These are phyloP conservation scores for Colossoma macropomum DNA, from an alignment of 2,113 vertebrate genomes.

Conservation along the genomic window DNA sequence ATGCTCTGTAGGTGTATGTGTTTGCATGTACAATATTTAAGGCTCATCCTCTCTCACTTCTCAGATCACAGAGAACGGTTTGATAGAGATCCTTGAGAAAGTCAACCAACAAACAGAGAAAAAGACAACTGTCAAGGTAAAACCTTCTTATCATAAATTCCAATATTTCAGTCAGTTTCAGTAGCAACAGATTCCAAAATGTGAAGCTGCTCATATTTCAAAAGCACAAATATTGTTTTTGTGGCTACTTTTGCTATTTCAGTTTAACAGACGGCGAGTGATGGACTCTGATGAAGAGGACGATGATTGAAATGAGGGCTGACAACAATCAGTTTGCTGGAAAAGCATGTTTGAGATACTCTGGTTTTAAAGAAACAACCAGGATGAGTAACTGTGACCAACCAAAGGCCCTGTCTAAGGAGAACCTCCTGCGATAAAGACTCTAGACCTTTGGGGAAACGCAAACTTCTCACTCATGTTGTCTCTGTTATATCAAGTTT, in stretches of 20 bases:
- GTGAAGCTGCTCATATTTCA: background rate
- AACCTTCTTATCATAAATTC: conserved; percentile 5
- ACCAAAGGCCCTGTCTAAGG: conserved; percentile 20
- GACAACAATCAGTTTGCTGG: conserved; percentile 35
- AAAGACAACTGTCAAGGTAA: conserved; percentile 95
- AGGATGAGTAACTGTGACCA: background rate
- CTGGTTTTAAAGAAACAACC: conserved; percentile 58
- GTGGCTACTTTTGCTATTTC: conserved; percentile 38
- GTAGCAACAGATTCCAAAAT: background rate
- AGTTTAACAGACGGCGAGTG: conserved; percentile 97
- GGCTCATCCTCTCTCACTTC: conserved; percentile 35
- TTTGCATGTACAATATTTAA: background rate
- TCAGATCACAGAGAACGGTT: conserved; percentile 91
- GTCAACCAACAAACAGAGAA: conserved; percentile 97
- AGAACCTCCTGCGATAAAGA: conserved; percentile 30
- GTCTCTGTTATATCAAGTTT: conserved; percentile 28
- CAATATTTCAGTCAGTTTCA: background rate
- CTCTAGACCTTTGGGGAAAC: conserved; percentile 20
- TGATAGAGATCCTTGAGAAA: conserved; percentile 99
- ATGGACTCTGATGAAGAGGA: conserved; percentile 98
- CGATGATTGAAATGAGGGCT: conserved; percentile 66
- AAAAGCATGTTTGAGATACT: conserved; percentile 24
- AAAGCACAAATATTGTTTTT: background rate
- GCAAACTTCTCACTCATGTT: conserved; percentile 23
- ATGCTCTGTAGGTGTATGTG: background rate